Evolutionary conservation across 2,797 vertebrate genomes (phyloP).

Genomic region (Tenualosa thibaudeaui): DNA sequence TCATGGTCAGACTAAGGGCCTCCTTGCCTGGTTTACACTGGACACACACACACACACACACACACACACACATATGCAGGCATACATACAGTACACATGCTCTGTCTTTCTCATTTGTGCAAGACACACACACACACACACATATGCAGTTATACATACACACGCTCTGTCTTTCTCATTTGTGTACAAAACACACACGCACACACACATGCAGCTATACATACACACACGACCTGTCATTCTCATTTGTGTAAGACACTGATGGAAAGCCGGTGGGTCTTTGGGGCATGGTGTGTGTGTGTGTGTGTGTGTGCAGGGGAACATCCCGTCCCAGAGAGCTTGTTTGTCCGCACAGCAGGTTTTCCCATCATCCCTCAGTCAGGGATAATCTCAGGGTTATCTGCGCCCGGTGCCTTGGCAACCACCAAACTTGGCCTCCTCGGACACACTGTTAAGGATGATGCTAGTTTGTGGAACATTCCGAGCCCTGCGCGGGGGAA

Average conservation of each 20-base stretch:
- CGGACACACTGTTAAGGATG: constrained; percentile 17
- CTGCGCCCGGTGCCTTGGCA: constrained; percentile 24
- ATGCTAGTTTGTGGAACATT: constrained; percentile 36
- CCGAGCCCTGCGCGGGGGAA: constrained; percentile 1
- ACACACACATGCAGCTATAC: background rate
- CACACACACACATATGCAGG: background rate
- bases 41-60: background rate
- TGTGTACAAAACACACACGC: background rate
- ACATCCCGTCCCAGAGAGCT: background rate
- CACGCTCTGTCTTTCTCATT: too few relatives aligned
- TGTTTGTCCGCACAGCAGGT: background rate
- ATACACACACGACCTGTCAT: background rate
- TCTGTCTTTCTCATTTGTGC: too few relatives aligned
- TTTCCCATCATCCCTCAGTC: constrained; percentile 7
- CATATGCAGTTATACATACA: background rate
- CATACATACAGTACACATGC: background rate
- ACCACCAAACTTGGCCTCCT: background rate
- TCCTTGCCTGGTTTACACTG: background rate
- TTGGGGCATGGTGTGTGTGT: background rate
- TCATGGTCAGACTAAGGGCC: background rate
- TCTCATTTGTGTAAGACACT: background rate
- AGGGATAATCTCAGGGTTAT: background rate
- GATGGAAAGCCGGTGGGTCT: background rate
- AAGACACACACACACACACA: background rate
- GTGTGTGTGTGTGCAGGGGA: background rate